phyloP scores from a whole-genome alignment of 1,140 invertebrate genomes.

The Phthorimaea operculella region DNA sequence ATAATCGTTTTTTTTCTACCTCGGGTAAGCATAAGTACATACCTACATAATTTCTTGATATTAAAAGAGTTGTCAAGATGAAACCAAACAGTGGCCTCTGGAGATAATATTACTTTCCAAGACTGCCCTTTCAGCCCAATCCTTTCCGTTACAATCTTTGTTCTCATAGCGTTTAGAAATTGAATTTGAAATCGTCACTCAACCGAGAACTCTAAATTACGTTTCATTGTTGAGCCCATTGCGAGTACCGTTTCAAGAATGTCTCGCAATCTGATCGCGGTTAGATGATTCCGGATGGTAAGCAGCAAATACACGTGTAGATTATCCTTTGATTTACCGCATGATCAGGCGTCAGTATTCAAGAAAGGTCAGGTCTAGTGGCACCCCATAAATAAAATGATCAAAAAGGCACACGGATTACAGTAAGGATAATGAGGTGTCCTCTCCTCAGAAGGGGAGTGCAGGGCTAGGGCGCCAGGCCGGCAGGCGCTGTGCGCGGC shows the following conservation, averaged over 20 bases:
- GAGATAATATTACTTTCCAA: neutral
- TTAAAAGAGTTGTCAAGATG: too few relatives aligned
- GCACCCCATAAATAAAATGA: conserved; percentile 51
- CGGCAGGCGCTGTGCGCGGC: too few relatives aligned
- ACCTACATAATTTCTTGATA: too few relatives aligned
- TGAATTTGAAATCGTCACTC: conserved; percentile 1
- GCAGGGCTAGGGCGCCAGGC: conserved; percentile 31
- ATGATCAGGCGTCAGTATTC: too few relatives aligned
- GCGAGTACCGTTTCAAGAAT: too few relatives aligned
- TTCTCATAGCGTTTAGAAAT: neutral
- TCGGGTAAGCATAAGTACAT: too few relatives aligned
- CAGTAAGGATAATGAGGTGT: conserved; percentile 64
- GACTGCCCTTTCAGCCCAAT: neutral
- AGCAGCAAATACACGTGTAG: too few relatives aligned
- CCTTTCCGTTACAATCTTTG: neutral
- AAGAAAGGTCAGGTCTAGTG: conserved; percentile 14
- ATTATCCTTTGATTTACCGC: too few relatives aligned
- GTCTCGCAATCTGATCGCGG: too few relatives aligned
- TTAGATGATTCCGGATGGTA: too few relatives aligned
- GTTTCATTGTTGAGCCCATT: neutral
- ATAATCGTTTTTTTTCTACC: too few relatives aligned
- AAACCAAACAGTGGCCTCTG: too few relatives aligned
- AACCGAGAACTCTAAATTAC: neutral
- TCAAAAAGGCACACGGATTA: conserved; percentile 59
- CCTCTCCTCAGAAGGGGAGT: conserved; percentile 48